A percentile compares a stretch with the other conserved stretches of the same genome.
phyloP scores from a whole-genome alignment of 1,140 invertebrate species.

The Hetaerina americana region DNA sequence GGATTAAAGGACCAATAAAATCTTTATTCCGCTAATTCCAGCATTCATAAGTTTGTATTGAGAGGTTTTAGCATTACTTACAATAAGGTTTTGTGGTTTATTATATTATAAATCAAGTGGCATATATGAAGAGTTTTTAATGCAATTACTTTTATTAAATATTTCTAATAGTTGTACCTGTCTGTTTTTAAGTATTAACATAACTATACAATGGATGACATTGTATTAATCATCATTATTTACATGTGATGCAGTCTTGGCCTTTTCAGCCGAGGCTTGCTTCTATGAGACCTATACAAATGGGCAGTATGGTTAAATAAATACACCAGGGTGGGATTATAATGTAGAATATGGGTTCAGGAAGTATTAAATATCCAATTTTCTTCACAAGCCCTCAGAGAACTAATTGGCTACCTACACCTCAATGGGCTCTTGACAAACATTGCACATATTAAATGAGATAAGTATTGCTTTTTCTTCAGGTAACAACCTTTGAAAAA shows the following conservation, averaged over 20 bases:
- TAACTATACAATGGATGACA: background rate
- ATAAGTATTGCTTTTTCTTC: slow-evolving; percentile 52
- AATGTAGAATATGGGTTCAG: background rate
- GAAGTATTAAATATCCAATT: background rate
- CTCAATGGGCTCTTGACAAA: background rate
- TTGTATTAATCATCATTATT: slow-evolving; percentile 1
- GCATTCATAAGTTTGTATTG: no score
- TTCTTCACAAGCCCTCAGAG: background rate
- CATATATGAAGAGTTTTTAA: no score
- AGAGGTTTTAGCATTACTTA: no score
- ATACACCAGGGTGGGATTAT: background rate
- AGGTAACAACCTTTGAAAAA: slow-evolving; percentile 41
- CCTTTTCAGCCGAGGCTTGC: background rate
- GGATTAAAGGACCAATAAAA: no score
- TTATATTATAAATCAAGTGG: no score
- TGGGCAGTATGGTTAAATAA: background rate
- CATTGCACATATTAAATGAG: background rate
- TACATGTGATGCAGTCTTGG: background rate
- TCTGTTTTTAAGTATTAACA: background rate
- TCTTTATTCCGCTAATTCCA: no score
- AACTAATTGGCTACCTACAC: background rate
- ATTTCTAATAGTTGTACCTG: background rate
- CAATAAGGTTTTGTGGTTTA: no score
- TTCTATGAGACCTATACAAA: background rate
- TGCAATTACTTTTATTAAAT: slow-evolving; percentile 1